Base-by-base conservation (phyloP, 2,797 vertebrate species). In the Enteromius unitaeniatus region DNA sequence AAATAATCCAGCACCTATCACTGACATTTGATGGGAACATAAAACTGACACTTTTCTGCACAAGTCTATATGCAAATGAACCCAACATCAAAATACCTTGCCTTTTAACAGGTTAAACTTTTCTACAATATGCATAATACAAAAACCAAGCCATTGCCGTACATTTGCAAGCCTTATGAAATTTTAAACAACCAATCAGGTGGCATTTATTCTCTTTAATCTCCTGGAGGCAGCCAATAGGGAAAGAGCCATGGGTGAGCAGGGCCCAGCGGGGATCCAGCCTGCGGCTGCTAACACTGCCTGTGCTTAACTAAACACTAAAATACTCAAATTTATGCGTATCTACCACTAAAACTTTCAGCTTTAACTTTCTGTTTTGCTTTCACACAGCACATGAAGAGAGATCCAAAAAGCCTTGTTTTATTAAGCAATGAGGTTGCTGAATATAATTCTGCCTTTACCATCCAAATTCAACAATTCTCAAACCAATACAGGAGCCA, bases 151-250 rank as follows among this genome's bases (percentile, higher is more conserved):
- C 26, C 49, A 77, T 68, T 42, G 51, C 72, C 45, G 51, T 70
- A 78, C 21, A 62, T 84, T 37, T 23, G 65, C 53, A 94, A 93
- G 93, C 84, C 91, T 90, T 89, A 94, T 95, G 89, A 94, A 95
- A 95, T 91, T 93, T 95, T 94, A 88, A 95, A 92, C 88, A 94
- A 91, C 94, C 94, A 95, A 95, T 95, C 94, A 95, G 92, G 88
- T 94, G 93, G 93, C 94, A 95, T 94, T 93, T 94, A 94, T 95
- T 95, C 93, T 92, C 93, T 95, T 94, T 95, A 94, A 95, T 95
- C 94, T 95, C 94, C 93, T 88, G 84, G 89, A 95, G 94, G 94
- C 90, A 95, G 94, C 94, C 94, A 95, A 93, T 94, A 92, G 94
- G 92, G 80, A 92, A 84, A 90, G 88, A 89, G 92, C 94, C 93